phyloP scores from a whole-genome alignment of 1,140 invertebrate species.

The Lanistes nyassanus region DNA sequence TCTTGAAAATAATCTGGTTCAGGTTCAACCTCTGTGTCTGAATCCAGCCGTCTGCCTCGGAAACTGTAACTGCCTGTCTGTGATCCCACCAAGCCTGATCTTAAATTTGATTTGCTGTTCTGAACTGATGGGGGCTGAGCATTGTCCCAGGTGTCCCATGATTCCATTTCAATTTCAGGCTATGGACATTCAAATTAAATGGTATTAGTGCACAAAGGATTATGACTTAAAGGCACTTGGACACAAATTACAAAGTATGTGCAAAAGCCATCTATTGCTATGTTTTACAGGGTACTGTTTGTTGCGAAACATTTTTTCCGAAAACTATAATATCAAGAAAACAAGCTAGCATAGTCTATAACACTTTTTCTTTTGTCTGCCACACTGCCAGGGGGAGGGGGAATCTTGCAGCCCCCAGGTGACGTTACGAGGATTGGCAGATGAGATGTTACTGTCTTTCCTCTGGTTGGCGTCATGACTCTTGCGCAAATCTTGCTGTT shows the following conservation, averaged over 20 bases:
- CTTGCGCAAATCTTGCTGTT: too few relatives aligned
- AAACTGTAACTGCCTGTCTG: not conserved
- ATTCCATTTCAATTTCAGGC: constrained; percentile 24
- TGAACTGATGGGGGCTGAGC: not conserved
- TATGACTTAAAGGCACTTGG: not conserved
- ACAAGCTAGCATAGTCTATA: not conserved
- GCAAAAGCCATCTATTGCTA: too few relatives aligned
- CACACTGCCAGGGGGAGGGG: too few relatives aligned
- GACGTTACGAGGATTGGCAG: too few relatives aligned
- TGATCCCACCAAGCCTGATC: not conserved
- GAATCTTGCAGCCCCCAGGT: too few relatives aligned
- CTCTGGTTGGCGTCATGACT: too few relatives aligned
- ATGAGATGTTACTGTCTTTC: too few relatives aligned
- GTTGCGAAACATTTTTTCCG: not conserved
- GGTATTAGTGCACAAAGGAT: not conserved
- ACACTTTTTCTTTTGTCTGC: not conserved
- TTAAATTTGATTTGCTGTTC: constrained; percentile 4
- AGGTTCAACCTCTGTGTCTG: constrained; percentile 33
- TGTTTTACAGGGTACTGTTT: not conserved
- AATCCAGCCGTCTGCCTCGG: not conserved
- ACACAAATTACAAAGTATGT: not conserved
- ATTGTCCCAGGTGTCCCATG: constrained; percentile 23
- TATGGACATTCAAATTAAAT: not conserved
- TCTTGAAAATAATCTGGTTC: constrained; percentile 47
- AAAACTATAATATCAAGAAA: not conserved